A percentile compares a stretch with the other conserved stretches of the same genome.
These are phyloP conservation scores for Eurosta solidaginis DNA, from an alignment of 1,140 invertebrate species.

Conservation along the genomic window DNA sequence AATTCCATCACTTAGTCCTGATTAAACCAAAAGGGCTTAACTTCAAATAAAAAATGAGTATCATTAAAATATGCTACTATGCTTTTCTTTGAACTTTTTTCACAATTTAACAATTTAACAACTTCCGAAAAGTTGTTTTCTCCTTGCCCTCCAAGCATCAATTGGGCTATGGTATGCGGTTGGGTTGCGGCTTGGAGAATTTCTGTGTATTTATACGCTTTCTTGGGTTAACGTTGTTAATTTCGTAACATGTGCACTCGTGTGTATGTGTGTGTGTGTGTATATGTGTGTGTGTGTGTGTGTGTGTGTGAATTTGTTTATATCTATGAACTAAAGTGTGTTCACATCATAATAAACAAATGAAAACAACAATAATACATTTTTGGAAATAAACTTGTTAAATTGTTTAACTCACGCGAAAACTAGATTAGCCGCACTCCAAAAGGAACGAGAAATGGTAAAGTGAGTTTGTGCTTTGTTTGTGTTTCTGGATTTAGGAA, in stretches of 20 bases:
- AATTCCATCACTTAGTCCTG: too few species aligned
- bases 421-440: constrained; percentile 55
- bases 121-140: too few species aligned
- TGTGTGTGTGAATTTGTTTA: neutral
- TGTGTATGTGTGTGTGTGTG: neutral
- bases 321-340: neutral
- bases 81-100: too few species aligned
- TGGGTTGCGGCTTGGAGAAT: neutral
- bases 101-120: too few species aligned
- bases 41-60: too few species aligned
- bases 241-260: neutral
- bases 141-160: too few species aligned
- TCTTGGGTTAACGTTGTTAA: neutral
- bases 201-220: neutral
- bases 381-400: constrained; percentile 60
- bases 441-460: neutral
- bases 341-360: constrained; percentile 29
- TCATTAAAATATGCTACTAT: too few species aligned
- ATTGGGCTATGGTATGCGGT: too few species aligned
- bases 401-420: constrained; percentile 57
- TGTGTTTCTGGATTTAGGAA: neutral
- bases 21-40: too few species aligned
- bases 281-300: neutral
- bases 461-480: neutral
- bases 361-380: constrained; percentile 47